phyloP scores from a whole-genome alignment of 2,888 invertebrate species.

The Eupsilia transversa region DNA sequence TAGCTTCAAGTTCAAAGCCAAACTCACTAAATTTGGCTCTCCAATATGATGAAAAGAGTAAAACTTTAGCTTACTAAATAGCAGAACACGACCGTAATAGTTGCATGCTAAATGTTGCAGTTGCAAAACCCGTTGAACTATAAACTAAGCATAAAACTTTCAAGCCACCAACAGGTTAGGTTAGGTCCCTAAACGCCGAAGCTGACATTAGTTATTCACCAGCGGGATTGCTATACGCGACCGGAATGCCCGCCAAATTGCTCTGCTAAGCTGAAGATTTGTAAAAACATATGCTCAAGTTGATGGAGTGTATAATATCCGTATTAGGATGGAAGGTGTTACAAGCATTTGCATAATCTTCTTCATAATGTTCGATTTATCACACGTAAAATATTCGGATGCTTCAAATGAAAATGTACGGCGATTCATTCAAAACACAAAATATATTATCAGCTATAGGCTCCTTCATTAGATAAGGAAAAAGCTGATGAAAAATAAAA shows the following conservation, averaged over 20 bases:
- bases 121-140: slow-evolving; percentile 23
- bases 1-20: too few species aligned
- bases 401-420: background rate
- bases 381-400: background rate
- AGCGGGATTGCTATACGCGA: slow-evolving; percentile 42
- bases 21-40: background rate
- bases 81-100: background rate
- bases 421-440: background rate
- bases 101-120: slow-evolving; percentile 10
- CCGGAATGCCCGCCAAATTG: slow-evolving; percentile 50
- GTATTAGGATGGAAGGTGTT: slow-evolving; percentile 7
- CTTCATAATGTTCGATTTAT: slow-evolving; percentile 6
- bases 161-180: slow-evolving; percentile 54
- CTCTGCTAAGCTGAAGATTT: slow-evolving; percentile 42
- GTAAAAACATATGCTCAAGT: slow-evolving; percentile 28
- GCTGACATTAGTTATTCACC: slow-evolving; percentile 57
- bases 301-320: slow-evolving; percentile 34
- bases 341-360: background rate
- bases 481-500: background rate
- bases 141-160: slow-evolving; percentile 39
- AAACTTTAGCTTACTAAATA: background rate
- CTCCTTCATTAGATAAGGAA: slow-evolving; percentile 23
- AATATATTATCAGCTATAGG: background rate
- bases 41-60: background rate
- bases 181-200: slow-evolving; percentile 41